These are phyloP conservation scores for Centroberyx gerrardi DNA, from an alignment of 2,797 vertebrate species.

Conservation along the genomic window DNA sequence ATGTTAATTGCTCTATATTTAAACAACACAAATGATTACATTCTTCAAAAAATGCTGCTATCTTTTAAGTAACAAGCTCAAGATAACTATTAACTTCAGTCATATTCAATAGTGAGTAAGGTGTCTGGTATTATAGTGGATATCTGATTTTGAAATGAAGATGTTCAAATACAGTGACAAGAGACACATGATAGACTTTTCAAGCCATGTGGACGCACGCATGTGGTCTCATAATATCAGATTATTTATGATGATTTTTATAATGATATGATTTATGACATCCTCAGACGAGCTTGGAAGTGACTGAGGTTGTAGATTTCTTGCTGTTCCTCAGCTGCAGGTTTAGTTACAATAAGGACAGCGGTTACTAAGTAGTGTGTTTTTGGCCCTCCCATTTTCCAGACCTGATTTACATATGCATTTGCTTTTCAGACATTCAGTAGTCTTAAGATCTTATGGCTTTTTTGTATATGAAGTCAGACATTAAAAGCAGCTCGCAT, in stretches of 20 bases:
- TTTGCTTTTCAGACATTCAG: conserved; percentile 77
- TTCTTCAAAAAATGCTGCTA: too few species aligned
- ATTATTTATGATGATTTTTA: background rate
- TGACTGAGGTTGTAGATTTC: background rate
- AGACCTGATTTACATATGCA: conserved; percentile 74
- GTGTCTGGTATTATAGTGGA: too few species aligned
- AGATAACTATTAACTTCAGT: background rate
- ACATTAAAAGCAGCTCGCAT: conserved; percentile 73
- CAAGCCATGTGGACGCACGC: background rate
- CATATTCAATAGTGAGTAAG: too few species aligned
- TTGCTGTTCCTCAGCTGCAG: background rate
- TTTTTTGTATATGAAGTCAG: conserved; percentile 63
- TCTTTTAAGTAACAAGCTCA: background rate
- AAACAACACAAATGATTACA: background rate
- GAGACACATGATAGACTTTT: background rate
- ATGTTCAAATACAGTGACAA: background rate
- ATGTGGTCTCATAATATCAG: background rate
- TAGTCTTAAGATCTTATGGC: conserved; percentile 74
- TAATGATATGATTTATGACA: background rate
- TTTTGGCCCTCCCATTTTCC: conserved; percentile 42
- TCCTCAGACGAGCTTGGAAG: background rate
- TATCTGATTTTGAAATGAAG: background rate
- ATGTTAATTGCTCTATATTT: background rate
- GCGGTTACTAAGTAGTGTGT: conserved; percentile 25
- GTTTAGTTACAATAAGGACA: background rate